phyloP scores from a whole-genome alignment of 1,140 invertebrate genomes.

The Bombus ignitus region DNA sequence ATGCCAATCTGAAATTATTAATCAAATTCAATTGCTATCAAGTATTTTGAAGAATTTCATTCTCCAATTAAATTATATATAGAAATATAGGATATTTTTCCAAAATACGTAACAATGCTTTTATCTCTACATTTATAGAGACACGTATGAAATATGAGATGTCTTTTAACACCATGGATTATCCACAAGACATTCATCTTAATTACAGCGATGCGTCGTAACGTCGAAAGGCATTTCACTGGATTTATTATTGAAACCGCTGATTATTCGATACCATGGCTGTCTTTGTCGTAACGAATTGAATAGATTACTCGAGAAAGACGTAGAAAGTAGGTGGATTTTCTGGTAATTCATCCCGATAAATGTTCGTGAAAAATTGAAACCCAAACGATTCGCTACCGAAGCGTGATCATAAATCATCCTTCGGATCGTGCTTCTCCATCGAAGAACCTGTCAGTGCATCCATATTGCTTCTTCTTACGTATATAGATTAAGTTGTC shows the following conservation, averaged over 20 bases:
- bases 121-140: background rate
- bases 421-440: background rate
- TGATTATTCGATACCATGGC: constrained; percentile 2
- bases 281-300: background rate
- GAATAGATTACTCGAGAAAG: constrained; percentile 8
- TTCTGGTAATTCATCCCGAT: constrained; percentile 18
- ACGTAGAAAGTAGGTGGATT: background rate
- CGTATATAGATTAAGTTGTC: background rate
- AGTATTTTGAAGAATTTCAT: background rate
- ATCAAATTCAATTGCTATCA: background rate
- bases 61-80: background rate
- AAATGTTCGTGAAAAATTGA: constrained; percentile 15
- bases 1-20: background rate
- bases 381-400: background rate
- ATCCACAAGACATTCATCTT: constrained; percentile 35
- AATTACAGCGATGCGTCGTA: constrained; percentile 11
- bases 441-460: background rate
- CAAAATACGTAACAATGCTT: background rate
- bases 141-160: constrained; percentile 4
- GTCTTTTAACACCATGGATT: constrained; percentile 12
- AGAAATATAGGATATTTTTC: background rate
- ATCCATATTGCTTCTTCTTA: background rate
- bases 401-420: constrained; percentile 37
- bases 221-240: constrained; percentile 10
- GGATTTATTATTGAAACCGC: constrained; percentile 13